Base-by-base conservation (phyloP, 1,140 invertebrate genomes). In the Papilio aristodemus region DNA sequence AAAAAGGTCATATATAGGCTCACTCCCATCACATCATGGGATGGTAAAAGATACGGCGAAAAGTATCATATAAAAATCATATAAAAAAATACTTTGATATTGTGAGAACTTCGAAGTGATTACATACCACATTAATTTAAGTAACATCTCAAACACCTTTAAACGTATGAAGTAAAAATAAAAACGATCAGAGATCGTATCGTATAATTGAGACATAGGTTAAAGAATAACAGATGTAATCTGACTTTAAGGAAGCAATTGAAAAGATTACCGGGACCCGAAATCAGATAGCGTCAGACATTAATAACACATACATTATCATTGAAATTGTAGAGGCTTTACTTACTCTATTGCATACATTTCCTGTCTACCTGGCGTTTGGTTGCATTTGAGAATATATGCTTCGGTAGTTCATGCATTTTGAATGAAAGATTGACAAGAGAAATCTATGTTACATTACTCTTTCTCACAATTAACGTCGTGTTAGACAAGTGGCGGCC, bases 201-300 rank as follows among this genome's bases (percentile, higher is more conserved):
- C 19, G 17, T 54, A 54, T 54, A 54, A 54, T 54, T 54, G 46
- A 54, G 46, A 54, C 46, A 54, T 46, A 46, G 14, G 17, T 54
- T 54, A 54, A 54, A 9, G 46, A 22, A 54, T 54, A 22, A 54
- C 46, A 54, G 19, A 54, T 54, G 9, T 54, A 54, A 54, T 54
- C 46, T 22, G 19, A 46, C 43, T 22, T 22, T 22, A 54, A 54
- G 46, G 46, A 54, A 54, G 19, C 46, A 19, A 11, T 54, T 11
- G 11, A 54, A 46, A 22, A 54, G 19, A 54, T 54, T 54, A 54
- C 22, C 46, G 22, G 11, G 46, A 54, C 22, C 46, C 46, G 19
- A 54, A 54, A 54, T 54, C 46, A 54, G 46, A 54, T 54, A 54
- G 22, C 19, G 19, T 22, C 3, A 10, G 22, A 54, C 46, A 54